These are phyloP conservation scores for Trididemnum nubilum DNA, from an alignment of 23 tunicate species.

Conservation along the genomic window DNA sequence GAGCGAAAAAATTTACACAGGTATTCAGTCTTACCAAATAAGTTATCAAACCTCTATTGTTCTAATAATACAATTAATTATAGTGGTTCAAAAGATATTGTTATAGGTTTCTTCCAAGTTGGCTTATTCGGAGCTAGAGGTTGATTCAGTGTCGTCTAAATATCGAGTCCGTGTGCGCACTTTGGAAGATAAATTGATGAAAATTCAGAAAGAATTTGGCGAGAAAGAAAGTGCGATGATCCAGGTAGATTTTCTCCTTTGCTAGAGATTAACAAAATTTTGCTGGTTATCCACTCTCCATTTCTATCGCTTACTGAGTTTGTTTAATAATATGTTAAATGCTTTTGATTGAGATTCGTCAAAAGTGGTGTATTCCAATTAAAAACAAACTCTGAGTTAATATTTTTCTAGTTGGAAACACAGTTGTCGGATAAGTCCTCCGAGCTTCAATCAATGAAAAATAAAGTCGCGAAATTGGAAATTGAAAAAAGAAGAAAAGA, in stretches of 20 bases:
- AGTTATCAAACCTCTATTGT: no score
- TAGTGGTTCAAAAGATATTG: no score
- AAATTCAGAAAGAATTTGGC: constrained; percentile 21
- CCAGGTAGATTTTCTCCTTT: constrained; percentile 12
- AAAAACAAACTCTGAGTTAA: no score
- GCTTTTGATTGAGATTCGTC: no score
- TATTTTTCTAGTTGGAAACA: constrained; percentile 23
- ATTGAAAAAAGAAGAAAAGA: constrained; percentile 38
- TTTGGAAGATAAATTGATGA: constrained; percentile 28
- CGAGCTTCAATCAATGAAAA: constrained; percentile 29
- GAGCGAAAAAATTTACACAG: no score
- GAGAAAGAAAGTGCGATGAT: constrained; percentile 18
- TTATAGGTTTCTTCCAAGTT: constrained; percentile 16
- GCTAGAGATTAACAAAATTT: no score
- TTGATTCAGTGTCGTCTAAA: neutral
- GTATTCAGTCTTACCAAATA: no score
- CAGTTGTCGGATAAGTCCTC: neutral
- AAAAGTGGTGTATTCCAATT: no score
- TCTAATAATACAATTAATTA: no score
- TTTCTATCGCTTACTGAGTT: no score
- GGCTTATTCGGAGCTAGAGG: constrained; percentile 16
- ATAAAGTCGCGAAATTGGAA: constrained; percentile 30
- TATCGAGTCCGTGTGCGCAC: constrained; percentile 24
- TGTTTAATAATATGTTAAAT: no score
- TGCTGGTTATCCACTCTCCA: no score